Conservation (phyloP, 2,113 vertebrate species). For the Buteo buteo region DNA sequence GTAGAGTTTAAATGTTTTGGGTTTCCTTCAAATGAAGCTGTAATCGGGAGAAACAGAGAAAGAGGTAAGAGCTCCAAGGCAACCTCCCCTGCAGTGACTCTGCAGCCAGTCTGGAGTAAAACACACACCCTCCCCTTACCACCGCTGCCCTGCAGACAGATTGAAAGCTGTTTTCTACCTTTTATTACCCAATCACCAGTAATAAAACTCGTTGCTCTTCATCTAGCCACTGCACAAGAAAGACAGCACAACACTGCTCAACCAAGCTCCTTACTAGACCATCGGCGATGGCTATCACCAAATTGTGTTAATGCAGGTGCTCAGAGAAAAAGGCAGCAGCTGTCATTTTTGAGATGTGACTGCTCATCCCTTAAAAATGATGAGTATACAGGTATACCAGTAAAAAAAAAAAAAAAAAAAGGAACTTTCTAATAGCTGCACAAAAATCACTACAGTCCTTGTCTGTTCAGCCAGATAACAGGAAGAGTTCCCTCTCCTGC, state of each 20-base stretch:
- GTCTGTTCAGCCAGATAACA: not conserved
- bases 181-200: not conserved
- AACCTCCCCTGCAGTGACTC: not conserved
- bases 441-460: not conserved
- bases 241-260: not conserved
- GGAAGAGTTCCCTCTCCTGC: not conserved
- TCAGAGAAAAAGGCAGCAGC: not conserved
- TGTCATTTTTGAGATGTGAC: not conserved
- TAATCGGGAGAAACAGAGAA: not conserved
- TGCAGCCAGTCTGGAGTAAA: not conserved
- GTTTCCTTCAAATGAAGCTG: not conserved
- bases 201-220: not conserved
- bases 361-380: not conserved
- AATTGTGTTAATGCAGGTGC: not conserved
- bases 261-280: not conserved
- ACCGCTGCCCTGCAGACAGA: not conserved
- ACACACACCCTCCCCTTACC: too few relatives aligned
- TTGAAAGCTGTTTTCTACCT: not conserved
- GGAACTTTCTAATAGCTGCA: not conserved
- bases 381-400: not conserved
- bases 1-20: not conserved
- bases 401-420: not conserved
- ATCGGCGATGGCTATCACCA: fast-evolving
- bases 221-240: not conserved
- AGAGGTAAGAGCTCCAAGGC: not conserved